Conservation (phyloP, 2,888 invertebrate genomes). For the Psylliodes chrysocephalus region DNA sequence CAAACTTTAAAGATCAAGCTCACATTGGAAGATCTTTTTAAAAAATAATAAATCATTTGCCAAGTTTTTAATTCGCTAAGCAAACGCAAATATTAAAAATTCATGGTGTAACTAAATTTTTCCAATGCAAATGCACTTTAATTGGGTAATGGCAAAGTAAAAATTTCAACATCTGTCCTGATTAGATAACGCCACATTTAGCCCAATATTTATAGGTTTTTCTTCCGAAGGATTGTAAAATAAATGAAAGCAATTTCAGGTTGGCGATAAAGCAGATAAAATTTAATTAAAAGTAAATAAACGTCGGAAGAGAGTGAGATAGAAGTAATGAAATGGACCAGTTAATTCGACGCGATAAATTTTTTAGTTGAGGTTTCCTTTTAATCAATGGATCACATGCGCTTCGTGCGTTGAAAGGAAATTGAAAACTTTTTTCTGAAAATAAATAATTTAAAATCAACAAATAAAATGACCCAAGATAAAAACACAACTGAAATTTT, state of each 20-base stretch:
- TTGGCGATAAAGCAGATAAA: slow-evolving; percentile 35
- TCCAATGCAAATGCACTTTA: slow-evolving; percentile 15
- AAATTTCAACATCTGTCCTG: slow-evolving; percentile 40
- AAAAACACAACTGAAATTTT: too few relatives aligned
- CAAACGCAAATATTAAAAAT: neutral
- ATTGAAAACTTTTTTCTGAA: neutral
- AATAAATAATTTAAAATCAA: neutral
- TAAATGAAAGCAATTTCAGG: slow-evolving; percentile 21
- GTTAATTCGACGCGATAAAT: slow-evolving; percentile 52
- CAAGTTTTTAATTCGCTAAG: neutral
- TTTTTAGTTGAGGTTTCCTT: slow-evolving; percentile 35
- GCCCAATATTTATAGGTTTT: slow-evolving; percentile 48
- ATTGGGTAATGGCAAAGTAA: slow-evolving; percentile 22
- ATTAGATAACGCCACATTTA: slow-evolving; percentile 47
- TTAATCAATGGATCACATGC: slow-evolving; percentile 7
- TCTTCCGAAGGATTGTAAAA: slow-evolving; percentile 47
- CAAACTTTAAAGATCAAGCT: too few relatives aligned
- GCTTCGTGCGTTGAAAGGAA: too few relatives aligned
- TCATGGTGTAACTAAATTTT: neutral
- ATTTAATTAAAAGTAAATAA: slow-evolving; percentile 58
- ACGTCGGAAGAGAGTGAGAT: slow-evolving; percentile 15
- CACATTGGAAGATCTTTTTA: too few relatives aligned
- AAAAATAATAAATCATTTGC: too few relatives aligned
- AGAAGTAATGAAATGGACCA: slow-evolving; percentile 54
- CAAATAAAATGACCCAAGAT: too few relatives aligned